A percentile compares a stretch with the other conserved stretches of the same genome.
Conservation (phyloP, 2,797 vertebrate genomes). For the Siniperca undulata region DNA sequence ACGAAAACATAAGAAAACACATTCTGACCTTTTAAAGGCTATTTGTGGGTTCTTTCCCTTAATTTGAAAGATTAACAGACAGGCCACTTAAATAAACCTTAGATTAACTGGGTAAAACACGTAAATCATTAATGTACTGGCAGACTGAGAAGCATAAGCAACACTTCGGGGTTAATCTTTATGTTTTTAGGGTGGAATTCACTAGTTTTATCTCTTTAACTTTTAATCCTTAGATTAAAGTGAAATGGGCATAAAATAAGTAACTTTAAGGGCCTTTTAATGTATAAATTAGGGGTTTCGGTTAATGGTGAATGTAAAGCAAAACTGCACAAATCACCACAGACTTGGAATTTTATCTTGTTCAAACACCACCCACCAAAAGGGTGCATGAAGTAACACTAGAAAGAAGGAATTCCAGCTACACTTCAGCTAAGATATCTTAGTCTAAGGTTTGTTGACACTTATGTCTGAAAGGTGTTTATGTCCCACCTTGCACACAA, state of each 20-base stretch:
- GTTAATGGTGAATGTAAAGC: neutral
- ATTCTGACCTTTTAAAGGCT: too few relatives aligned
- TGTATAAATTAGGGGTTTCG: neutral
- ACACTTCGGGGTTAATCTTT: neutral
- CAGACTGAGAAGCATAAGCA: neutral
- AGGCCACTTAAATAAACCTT: neutral
- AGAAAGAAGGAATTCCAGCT: constrained; percentile 3
- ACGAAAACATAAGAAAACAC: too few relatives aligned
- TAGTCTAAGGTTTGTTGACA: neutral
- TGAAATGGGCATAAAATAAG: neutral
- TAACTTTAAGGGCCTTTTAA: neutral
- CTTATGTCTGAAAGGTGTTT: constrained; percentile 8
- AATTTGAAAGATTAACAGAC: neutral
- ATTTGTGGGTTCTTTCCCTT: neutral
- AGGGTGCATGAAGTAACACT: neutral
- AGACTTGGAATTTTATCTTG: neutral
- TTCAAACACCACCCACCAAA: constrained; percentile 3
- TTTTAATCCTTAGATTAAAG: neutral
- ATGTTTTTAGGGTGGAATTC: neutral
- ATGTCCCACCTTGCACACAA: neutral
- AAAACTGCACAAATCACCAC: neutral
- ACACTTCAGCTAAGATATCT: neutral
- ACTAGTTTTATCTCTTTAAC: neutral
- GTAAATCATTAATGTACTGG: neutral
- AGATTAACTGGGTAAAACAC: neutral